A percentile compares a stretch with the other conserved stretches of the same genome.
Evolutionary conservation across 2,797 vertebrate species (phyloP).

Genomic region (Microctenopoma steveboyesi): DNA sequence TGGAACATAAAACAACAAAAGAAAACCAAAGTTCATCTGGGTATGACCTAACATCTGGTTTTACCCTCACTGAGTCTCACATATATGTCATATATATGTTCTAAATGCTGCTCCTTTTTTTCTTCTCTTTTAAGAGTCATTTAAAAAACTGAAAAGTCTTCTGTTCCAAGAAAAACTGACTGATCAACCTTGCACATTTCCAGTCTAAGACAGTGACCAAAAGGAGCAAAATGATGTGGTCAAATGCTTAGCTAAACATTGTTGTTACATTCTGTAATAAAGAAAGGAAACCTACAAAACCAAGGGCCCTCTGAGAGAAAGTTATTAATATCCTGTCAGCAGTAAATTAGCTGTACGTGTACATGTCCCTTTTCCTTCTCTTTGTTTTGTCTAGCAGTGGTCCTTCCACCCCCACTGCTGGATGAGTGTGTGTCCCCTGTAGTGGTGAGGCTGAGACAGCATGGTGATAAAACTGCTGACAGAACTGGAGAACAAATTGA

Average conservation of each 20-base stretch:
- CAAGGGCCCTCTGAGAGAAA: slow-evolving; percentile 61
- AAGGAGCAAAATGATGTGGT: slow-evolving; percentile 65
- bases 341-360: slow-evolving; percentile 70
- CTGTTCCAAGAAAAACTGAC: slow-evolving; percentile 68
- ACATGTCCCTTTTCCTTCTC: slow-evolving; percentile 52
- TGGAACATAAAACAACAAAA: slow-evolving; percentile 42
- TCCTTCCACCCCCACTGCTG: slow-evolving; percentile 49
- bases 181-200: slow-evolving; percentile 72
- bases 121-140: slow-evolving; percentile 32
- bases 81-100: slow-evolving; percentile 37
- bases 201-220: slow-evolving; percentile 64
- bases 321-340: slow-evolving; percentile 79
- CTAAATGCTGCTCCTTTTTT: slow-evolving; percentile 1
- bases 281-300: slow-evolving; percentile 74
- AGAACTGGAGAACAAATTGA: slow-evolving; percentile 45
- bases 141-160: slow-evolving; percentile 35
- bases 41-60: slow-evolving; percentile 56
- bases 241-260: slow-evolving; percentile 75
- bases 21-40: slow-evolving; percentile 43
- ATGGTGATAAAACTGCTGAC: slow-evolving; percentile 65
- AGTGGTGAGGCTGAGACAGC: slow-evolving; percentile 41
- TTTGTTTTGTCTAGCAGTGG: slow-evolving; percentile 74
- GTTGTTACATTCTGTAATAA: slow-evolving; percentile 73
- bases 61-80: slow-evolving; percentile 38
- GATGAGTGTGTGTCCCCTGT: slow-evolving; percentile 33